phyloP scores from a whole-genome alignment of 1,140 invertebrate genomes.

The Centruroides vittatus region DNA sequence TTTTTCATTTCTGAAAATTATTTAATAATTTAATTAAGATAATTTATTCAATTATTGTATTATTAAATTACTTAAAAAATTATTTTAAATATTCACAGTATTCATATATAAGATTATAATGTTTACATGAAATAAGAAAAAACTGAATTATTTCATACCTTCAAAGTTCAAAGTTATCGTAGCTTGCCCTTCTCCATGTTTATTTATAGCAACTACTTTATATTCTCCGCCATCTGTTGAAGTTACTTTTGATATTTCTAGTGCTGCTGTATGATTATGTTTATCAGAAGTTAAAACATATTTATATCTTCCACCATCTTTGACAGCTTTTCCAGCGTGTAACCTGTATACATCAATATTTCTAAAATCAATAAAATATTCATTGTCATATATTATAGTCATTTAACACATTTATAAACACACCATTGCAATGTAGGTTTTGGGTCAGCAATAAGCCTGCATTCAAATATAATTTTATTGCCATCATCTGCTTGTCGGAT shows the following conservation, averaged over 20 bases:
- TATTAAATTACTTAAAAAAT: no score
- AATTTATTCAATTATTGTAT: no score
- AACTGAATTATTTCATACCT: conserved; percentile 39
- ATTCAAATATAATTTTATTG: conserved; percentile 84
- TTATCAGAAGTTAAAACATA: conserved; percentile 18
- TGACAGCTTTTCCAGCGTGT: conserved; percentile 62
- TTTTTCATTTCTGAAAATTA: no score
- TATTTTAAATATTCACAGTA: no score
- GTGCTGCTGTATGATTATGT: conserved; percentile 57
- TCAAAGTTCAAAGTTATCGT: conserved; percentile 94
- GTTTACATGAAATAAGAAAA: no score
- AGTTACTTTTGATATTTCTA: conserved; percentile 69
- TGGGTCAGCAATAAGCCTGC: conserved; percentile 86
- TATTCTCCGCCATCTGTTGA: conserved; percentile 83
- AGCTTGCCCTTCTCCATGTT: conserved; percentile 75
- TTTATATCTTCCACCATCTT: conserved; percentile 58
- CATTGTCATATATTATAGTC: no score
- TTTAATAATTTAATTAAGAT: no score
- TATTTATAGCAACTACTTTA: conserved; percentile 80
- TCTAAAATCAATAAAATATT: neutral
- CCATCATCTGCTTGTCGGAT: conserved; percentile 90
- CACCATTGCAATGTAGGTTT: conserved; percentile 83
- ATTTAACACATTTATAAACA: neutral
- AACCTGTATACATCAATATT: conserved; percentile 42
- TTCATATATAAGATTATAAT: no score